Evolutionary conservation across 1,140 invertebrate species (phyloP), one percentile per base, ranked within the genome.

Genomic region (Alviniconcha marisindica): DNA sequence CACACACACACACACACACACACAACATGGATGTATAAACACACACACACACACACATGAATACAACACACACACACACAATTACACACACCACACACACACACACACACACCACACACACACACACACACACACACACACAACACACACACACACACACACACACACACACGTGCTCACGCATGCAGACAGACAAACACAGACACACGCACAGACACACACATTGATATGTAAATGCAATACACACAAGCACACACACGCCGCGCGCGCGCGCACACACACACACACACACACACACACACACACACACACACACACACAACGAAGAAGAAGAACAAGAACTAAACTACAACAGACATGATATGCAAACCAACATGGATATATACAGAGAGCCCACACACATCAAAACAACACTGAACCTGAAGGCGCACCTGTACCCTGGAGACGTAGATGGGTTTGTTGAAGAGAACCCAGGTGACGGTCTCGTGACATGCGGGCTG

Each of bases 381-480:
- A n/a, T 21, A 51, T 4, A 60, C 10, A 60, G 3, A 60, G 10
- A 60, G n/a, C 66, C 18, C 66, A 71, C 31, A 36, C 38, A 71
- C 31, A 71, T n/a, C n/a, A n/a, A n/a, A n/a, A n/a, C 15, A 4
- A 28, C 56, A 60, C 56, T 60, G n/a, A 4, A 60, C n/a, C n/a
- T n/a, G n/a, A 69, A 69, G 24, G 87, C 83, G 87, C 85, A 93
- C 93, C 88, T 93, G 91, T 66, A 90, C 84, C 77, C 87, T 87
- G 24, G 91, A 89, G 0, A 94, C 86, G 80, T 90, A 91, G 66
- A 93, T 87, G 24, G 93, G 93, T 87, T 91, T 92, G 84, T 93
- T 93, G 33, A 93, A 90, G 21, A 93, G 88, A 38, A 93, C 87
- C 93, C 93, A 93, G 31, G 91, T 92, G 40, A 93, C 92, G 5